These are phyloP conservation scores for Pogoniulus pusillus DNA, from an alignment of 2,797 vertebrate genomes.

Conservation along the genomic window DNA sequence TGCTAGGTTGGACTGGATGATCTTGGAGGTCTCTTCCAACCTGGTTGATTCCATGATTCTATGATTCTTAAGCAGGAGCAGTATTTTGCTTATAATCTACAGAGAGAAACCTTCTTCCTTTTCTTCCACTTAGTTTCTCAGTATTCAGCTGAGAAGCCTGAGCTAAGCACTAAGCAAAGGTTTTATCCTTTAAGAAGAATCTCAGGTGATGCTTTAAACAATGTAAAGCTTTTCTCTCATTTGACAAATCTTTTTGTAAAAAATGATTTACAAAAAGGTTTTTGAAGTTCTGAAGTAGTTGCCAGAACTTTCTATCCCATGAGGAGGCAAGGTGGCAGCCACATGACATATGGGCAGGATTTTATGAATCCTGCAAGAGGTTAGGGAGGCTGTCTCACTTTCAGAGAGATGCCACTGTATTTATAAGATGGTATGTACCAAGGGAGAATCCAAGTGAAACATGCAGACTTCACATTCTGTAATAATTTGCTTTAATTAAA, in stretches of 20 bases:
- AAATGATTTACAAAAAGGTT: neutral
- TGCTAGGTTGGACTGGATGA: too few relatives aligned
- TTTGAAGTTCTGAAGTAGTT: slow-evolving; percentile 17
- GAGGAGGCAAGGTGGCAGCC: slow-evolving; percentile 29
- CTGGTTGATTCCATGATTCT: too few relatives aligned
- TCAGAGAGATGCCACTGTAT: slow-evolving; percentile 26
- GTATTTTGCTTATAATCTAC: neutral
- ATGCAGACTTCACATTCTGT: neutral
- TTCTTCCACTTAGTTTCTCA: neutral
- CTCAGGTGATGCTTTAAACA: neutral
- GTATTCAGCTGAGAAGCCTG: neutral
- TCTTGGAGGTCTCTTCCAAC: too few relatives aligned
- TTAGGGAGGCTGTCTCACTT: slow-evolving; percentile 14
- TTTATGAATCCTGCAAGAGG: slow-evolving; percentile 24
- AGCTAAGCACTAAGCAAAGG: neutral
- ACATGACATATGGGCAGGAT: slow-evolving; percentile 37
- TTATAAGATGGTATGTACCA: slow-evolving; percentile 18
- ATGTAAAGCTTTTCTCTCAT: neutral
- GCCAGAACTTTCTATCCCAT: slow-evolving; percentile 7
- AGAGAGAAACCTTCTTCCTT: neutral
- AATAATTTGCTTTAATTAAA: slow-evolving; percentile 45
- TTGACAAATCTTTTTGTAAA: neutral
- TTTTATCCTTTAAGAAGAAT: slow-evolving; percentile 4
- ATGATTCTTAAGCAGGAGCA: neutral
- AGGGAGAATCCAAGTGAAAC: slow-evolving; percentile 28